Percentiles rank a stretch among this genome's conserved stretches.
phyloP scores from a whole-genome alignment of 2,888 invertebrate genomes.

The Argyra leucocephala region DNA sequence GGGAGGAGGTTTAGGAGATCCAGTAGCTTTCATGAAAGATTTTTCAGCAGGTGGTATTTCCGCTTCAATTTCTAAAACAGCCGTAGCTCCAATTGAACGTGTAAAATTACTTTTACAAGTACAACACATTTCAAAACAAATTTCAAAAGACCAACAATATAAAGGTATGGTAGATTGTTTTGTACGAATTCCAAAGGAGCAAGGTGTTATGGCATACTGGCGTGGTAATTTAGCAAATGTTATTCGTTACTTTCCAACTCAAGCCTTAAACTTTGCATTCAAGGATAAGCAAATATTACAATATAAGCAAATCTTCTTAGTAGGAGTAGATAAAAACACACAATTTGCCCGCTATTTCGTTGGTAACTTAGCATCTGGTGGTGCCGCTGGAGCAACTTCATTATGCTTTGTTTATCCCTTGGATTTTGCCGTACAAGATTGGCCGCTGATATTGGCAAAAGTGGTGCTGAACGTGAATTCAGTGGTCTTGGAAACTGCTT shows the following conservation, averaged over 20 bases:
- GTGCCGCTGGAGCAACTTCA: conserved; percentile 82
- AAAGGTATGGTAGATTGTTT: conserved; percentile 74
- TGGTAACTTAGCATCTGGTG: conserved; percentile 78
- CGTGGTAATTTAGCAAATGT: conserved; percentile 85
- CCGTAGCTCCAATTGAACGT: conserved; percentile 83
- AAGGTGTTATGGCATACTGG: conserved; percentile 72
- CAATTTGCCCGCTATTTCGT: conserved; percentile 73
- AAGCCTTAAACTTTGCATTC: conserved; percentile 83
- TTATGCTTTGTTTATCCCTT: conserved; percentile 84
- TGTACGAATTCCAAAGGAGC: conserved; percentile 68
- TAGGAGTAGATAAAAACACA: conserved; percentile 68
- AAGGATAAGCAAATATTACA: too few relatives aligned
- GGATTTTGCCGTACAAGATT: conserved; percentile 79
- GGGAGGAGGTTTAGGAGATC: too few relatives aligned
- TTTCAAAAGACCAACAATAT: too few relatives aligned
- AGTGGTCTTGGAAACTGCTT: conserved; percentile 75
- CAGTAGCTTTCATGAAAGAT: conserved; percentile 72
- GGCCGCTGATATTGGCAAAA: conserved; percentile 75
- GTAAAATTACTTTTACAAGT: too few relatives aligned
- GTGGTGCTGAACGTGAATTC: conserved; percentile 66
- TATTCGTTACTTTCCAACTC: conserved; percentile 81
- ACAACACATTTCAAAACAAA: too few relatives aligned
- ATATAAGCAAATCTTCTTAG: conserved; percentile 53
- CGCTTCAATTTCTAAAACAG: conserved; percentile 81
- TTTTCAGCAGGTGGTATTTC: conserved; percentile 79